phyloP scores from a whole-genome alignment of 2,797 vertebrate genomes.

The Chelmon rostratus region DNA sequence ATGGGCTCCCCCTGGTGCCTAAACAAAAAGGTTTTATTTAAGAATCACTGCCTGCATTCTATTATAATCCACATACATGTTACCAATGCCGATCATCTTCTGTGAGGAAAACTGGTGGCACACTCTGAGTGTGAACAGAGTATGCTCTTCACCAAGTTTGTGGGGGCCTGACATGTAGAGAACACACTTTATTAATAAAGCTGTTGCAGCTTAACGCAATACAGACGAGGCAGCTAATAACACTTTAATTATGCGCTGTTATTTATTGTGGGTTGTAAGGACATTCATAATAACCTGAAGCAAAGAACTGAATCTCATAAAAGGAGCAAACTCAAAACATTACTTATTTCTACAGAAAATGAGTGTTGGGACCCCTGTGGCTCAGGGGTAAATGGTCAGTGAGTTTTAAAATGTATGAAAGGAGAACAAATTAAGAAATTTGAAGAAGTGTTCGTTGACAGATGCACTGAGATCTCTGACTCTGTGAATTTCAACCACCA shows the following conservation, averaged over 20 bases:
- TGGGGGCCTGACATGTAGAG: background rate
- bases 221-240: background rate
- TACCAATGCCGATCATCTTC: background rate
- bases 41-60: background rate
- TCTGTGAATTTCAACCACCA: constrained; percentile 9
- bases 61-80: background rate
- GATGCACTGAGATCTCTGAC: background rate
- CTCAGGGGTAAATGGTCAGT: background rate
- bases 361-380: background rate
- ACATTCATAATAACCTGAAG: background rate
- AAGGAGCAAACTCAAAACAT: background rate
- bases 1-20: constrained; percentile 58
- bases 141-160: background rate
- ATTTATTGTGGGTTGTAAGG: no score
- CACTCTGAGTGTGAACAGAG: background rate
- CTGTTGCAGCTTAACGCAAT: background rate
- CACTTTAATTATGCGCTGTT: background rate
- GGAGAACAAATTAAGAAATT: background rate
- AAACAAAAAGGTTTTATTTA: constrained; percentile 3
- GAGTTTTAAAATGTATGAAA: background rate
- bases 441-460: background rate
- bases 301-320: background rate
- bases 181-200: background rate
- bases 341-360: background rate
- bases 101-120: background rate